Base-by-base conservation (phyloP, 2,797 vertebrate genomes). In the Pangasius krempfi region DNA sequence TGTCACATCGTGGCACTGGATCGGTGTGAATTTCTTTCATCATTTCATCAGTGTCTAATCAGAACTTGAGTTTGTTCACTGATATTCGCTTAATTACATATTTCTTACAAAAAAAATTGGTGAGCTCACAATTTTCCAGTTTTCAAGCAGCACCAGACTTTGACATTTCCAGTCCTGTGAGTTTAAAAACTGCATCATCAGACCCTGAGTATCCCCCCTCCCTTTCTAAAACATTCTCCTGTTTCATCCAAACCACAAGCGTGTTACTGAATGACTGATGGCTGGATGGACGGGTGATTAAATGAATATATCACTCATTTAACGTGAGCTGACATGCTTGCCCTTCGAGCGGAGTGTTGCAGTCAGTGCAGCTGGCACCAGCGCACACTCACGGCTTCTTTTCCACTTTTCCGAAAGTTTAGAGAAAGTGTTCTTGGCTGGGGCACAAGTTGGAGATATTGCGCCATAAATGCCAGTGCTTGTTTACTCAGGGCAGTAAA, bases 401-500 rank as follows among this genome's bases (percentile, higher is more conserved):
- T 85, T 85, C 76, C 80, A 54, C 89, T 78, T 80, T 86, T 80
- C 47, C 84, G 54, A 37, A 88, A 70, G 84, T 78, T 76, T 86
- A 18, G 84, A 52, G 56, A 89, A 91, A 91, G 89, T 85, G 73
- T 72, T 91, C 81, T 87, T 91, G 92, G 92, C 90, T 60, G 54
- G 47, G 78, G 70, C 12, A 40, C 89, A 89, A 86, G 82, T 89
- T 66, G 64, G 62, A 91, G 90, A 89, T 89, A 92, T 91, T 84
- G 85, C 88, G 85, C 89, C 79, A 76, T 90, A 92, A 91, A 91
- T 92, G 92, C 90, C 92, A 90, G 89, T 40, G 88, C 68, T 86
- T 91, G 89, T 93, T 93, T 92, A 92, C 91, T 89, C 73, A 58
- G 87, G 85, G 91, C 91, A 81, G 90, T 92, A 92, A 92, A 92